Conservation (phyloP, 1,140 invertebrate species). For the Maconellicoccus hirsutus region DNA sequence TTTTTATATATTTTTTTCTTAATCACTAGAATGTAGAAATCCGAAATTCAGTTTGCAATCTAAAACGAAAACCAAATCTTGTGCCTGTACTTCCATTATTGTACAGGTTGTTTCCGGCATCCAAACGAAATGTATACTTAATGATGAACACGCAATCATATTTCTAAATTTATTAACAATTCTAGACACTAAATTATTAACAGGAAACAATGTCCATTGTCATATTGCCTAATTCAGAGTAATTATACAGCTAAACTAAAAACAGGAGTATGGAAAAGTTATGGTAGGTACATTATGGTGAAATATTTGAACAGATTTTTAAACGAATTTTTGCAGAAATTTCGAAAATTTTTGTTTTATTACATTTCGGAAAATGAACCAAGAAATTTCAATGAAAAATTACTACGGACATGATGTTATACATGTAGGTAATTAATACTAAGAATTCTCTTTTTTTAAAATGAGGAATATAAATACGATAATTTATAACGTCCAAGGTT, state of each 20-base stretch:
- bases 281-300: too few relatives aligned
- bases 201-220: constrained; percentile 13
- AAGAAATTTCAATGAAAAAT: too few relatives aligned
- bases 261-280: background rate
- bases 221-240: background rate
- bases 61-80: background rate
- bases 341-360: too few relatives aligned
- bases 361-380: too few relatives aligned
- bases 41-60: background rate
- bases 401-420: too few relatives aligned
- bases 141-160: constrained; percentile 18
- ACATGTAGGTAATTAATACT: too few relatives aligned
- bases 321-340: too few relatives aligned
- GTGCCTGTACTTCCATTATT: constrained; percentile 2
- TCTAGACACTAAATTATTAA: constrained; percentile 15
- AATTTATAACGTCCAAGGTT: too few relatives aligned
- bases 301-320: too few relatives aligned
- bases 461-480: too few relatives aligned
- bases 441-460: too few relatives aligned
- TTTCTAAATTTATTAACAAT: constrained; percentile 20
- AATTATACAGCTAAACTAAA: background rate
- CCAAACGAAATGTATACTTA: background rate
- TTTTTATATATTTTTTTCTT: too few relatives aligned
- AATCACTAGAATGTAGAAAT: constrained; percentile 12
- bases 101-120: background rate